phyloP scores from a whole-genome alignment of 2,113 vertebrate species.

The Pteronura brasiliensis region DNA sequence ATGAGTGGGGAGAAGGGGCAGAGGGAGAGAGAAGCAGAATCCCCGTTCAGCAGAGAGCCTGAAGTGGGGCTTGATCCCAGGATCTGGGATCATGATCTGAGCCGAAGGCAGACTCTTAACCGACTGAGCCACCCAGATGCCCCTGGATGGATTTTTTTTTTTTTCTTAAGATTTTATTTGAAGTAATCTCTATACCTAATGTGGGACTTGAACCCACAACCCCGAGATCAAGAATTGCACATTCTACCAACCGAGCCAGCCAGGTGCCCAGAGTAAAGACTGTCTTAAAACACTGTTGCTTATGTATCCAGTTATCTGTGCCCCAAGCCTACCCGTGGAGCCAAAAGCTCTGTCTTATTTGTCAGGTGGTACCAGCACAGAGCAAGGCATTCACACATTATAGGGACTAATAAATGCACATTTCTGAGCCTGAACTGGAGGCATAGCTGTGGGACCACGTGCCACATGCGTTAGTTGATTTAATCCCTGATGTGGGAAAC shows the following conservation, averaged over 20 bases:
- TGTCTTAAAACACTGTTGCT: too few relatives aligned
- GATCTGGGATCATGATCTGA: not conserved
- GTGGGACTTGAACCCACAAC: too few relatives aligned
- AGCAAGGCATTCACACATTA: not conserved
- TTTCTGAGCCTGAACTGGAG: not conserved
- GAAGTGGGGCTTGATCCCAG: not conserved
- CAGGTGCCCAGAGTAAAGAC: not conserved
- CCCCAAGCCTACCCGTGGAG: not conserved
- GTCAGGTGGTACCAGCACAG: not conserved
- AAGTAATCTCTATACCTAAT: too few relatives aligned
- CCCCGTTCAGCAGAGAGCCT: not conserved
- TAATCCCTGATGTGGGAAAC: not conserved
- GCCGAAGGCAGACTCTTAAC: not conserved
- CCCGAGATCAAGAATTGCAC: too few relatives aligned
- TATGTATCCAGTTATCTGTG: not conserved
- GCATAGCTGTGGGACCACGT: accelerated
- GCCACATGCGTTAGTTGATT: not conserved
- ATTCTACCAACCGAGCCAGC: not conserved
- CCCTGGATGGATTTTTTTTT: too few relatives aligned
- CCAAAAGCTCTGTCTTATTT: not conserved
- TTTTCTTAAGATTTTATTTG: too few relatives aligned
- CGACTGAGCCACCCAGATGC: too few relatives aligned
- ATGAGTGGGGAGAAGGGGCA: not conserved
- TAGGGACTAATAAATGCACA: not conserved
- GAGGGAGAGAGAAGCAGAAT: not conserved